These are phyloP conservation scores for Sclerodermus sp. DNA, from an alignment of 2,888 invertebrate genomes.

Conservation along the genomic window DNA sequence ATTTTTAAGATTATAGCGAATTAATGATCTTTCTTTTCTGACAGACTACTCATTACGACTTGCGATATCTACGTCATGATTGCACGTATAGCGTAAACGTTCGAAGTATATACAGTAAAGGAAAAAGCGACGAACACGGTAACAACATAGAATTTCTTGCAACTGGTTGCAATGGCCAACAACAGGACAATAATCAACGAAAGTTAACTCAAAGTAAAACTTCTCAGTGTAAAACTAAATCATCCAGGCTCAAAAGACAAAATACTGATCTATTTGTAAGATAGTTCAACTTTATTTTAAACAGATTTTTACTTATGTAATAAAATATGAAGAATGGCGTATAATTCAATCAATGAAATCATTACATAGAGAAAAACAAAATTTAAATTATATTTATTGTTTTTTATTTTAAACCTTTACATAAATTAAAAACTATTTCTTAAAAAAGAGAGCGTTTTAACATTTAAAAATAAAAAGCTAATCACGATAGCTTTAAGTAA, in stretches of 20 bases:
- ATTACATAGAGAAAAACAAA: too few species aligned
- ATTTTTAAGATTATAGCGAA: too few species aligned
- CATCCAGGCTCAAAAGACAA: slow-evolving; percentile 27
- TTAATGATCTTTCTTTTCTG: neutral
- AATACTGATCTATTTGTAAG: slow-evolving; percentile 4
- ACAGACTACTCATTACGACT: slow-evolving; percentile 33
- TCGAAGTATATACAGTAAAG: slow-evolving; percentile 19
- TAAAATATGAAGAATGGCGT: too few species aligned
- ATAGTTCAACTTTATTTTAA: too few species aligned
- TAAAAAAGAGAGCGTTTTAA: too few species aligned
- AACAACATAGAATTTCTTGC: slow-evolving; percentile 38
- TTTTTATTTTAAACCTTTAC: too few species aligned
- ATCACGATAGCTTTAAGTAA: too few species aligned
- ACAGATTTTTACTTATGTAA: too few species aligned
- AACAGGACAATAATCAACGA: slow-evolving; percentile 5
- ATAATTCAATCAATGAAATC: too few species aligned
- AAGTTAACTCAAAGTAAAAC: slow-evolving; percentile 16
- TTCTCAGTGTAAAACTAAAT: slow-evolving; percentile 31
- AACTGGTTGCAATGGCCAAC: slow-evolving; percentile 26
- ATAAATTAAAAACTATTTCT: too few species aligned
- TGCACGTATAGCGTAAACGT: slow-evolving; percentile 39
- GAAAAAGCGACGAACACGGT: slow-evolving; percentile 25
- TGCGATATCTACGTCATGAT: slow-evolving; percentile 31
- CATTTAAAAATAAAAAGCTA: too few species aligned
- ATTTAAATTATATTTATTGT: too few species aligned